phyloP scores from a whole-genome alignment of 2,888 invertebrate genomes.

The Saturnia japonica region DNA sequence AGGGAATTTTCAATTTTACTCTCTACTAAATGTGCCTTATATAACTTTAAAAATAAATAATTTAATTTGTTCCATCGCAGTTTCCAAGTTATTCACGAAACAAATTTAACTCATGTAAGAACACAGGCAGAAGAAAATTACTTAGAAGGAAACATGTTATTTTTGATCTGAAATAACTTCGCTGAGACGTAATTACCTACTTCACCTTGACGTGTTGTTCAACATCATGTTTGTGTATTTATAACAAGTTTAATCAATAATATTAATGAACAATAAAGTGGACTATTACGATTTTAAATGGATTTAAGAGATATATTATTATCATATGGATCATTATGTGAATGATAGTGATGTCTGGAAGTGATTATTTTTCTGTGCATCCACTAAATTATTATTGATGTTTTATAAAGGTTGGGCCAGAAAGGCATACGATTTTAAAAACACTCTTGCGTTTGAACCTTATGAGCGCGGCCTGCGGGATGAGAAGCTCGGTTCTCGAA shows the following conservation, averaged over 20 bases:
- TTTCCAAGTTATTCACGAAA: background rate
- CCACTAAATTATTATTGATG: no score
- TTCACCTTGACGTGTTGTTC: background rate
- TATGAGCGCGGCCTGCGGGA: no score
- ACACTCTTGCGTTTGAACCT: no score
- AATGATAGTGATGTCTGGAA: no score
- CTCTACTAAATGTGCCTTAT: background rate
- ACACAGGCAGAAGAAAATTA: background rate
- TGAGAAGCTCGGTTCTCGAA: no score
- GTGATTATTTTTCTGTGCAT: no score
- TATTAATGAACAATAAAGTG: background rate
- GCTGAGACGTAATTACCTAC: background rate
- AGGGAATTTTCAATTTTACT: background rate
- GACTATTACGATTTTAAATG: background rate
- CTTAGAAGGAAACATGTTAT: constrained; percentile 10
- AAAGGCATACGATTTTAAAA: no score
- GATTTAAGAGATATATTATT: background rate
- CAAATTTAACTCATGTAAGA: background rate
- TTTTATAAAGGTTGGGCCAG: no score
- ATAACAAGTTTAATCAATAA: constrained; percentile 1
- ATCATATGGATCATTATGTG: no score
- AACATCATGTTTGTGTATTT: background rate
- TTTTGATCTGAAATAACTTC: background rate
- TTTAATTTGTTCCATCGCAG: background rate
- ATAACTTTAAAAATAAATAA: background rate